Conservation (phyloP, 1,140 invertebrate genomes). For the Batillaria attramentaria region DNA sequence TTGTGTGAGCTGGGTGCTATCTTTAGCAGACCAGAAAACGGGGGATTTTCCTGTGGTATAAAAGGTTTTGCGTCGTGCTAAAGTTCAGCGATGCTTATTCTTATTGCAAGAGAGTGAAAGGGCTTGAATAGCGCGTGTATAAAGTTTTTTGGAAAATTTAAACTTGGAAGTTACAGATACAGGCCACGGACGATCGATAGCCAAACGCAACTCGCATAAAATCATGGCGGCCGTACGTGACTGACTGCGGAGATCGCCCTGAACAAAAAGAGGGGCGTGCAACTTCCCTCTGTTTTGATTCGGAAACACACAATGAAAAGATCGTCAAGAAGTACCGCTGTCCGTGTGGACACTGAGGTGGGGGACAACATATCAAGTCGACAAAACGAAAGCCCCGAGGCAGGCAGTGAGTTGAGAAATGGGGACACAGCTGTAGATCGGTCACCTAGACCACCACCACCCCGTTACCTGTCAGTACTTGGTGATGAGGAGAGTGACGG, state of each 20-base stretch:
- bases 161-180: neutral
- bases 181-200: conserved; percentile 18
- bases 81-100: neutral
- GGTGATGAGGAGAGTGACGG: neutral
- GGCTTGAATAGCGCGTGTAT: neutral
- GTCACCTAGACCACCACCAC: no score
- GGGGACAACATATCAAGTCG: neutral
- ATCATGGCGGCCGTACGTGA: conserved; percentile 15
- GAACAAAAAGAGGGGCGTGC: neutral
- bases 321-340: neutral
- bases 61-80: no score
- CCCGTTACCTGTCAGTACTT: neutral
- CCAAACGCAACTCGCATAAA: conserved; percentile 4
- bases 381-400: neutral
- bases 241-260: neutral
- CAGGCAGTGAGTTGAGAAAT: neutral
- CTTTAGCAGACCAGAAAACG: no score
- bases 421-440: no score
- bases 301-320: neutral
- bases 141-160: neutral
- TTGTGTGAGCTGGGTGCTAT: neutral
- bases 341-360: neutral
- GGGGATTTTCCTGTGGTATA: no score
- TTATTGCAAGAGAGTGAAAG: neutral
- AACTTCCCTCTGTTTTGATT: neutral